Conservation (phyloP, 2,113 vertebrate genomes). For the Brachyistius frenatus region DNA sequence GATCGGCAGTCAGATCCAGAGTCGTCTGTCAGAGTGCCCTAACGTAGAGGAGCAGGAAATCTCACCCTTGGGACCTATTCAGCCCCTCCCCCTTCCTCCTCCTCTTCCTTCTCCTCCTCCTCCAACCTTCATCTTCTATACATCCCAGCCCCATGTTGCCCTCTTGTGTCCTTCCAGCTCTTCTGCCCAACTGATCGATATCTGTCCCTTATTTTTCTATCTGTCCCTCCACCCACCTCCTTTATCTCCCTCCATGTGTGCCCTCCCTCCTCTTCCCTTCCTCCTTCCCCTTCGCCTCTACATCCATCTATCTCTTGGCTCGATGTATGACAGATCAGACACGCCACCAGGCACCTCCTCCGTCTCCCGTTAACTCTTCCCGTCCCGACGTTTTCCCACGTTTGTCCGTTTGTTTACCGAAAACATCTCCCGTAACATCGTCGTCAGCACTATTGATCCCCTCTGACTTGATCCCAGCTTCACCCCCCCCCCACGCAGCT, state of each 20-base stretch:
- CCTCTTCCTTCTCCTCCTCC: slow-evolving; percentile 3
- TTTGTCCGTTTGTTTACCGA: slow-evolving; percentile 28
- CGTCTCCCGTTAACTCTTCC: background rate
- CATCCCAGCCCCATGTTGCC: slow-evolving; percentile 27
- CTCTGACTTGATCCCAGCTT: slow-evolving; percentile 1
- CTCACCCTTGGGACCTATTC: slow-evolving; percentile 67
- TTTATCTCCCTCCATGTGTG: slow-evolving; percentile 2
- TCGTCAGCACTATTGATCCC: slow-evolving; percentile 28
- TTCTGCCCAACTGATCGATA: slow-evolving; percentile 57
- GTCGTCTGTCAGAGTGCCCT: slow-evolving; percentile 68
- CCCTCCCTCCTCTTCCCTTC: slow-evolving; percentile 1
- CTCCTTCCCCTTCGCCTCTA: background rate
- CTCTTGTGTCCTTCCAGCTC: slow-evolving; percentile 28
- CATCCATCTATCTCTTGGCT: slow-evolving; percentile 19
- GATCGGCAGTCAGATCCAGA: slow-evolving; percentile 62
- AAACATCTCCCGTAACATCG: background rate
- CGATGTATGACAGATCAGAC: slow-evolving; percentile 45
- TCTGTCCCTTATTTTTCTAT: slow-evolving; percentile 52
- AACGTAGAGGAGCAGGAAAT: slow-evolving; percentile 60
- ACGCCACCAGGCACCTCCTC: background rate
- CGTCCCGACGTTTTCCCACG: no score
- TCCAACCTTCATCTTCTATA: slow-evolving; percentile 46
- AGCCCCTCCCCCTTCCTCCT: slow-evolving; percentile 28
- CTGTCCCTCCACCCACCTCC: slow-evolving; percentile 1
- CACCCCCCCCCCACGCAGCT: slow-evolving; percentile 1